phyloP scores from a whole-genome alignment of 2,888 invertebrate species.

The Eupithecia centaureata region DNA sequence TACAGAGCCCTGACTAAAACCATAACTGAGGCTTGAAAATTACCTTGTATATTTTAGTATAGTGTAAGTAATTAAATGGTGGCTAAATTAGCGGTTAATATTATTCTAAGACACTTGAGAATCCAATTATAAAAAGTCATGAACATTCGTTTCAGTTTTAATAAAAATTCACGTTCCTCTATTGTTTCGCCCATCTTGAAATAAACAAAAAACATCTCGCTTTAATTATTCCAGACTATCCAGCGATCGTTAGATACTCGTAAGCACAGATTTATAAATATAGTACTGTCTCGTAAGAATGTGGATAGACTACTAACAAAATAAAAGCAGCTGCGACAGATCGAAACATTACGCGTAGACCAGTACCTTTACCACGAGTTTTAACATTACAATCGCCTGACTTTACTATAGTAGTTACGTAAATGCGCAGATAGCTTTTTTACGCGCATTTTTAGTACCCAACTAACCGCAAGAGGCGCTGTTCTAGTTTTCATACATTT shows the following conservation, averaged over 20 bases:
- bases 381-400: too few relatives aligned
- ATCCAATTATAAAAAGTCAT: not conserved
- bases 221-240: not conserved
- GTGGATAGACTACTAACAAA: conserved; percentile 23
- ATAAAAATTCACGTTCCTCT: not conserved
- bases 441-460: too few relatives aligned
- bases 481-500: too few relatives aligned
- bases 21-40: too few relatives aligned
- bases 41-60: too few relatives aligned
- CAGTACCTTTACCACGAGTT: too few relatives aligned
- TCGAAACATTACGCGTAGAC: too few relatives aligned
- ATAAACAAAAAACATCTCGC: not conserved
- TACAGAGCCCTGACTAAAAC: not conserved
- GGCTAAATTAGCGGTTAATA: not conserved
- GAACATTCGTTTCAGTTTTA: not conserved
- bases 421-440: too few relatives aligned
- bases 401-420: too few relatives aligned
- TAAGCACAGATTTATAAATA: too few relatives aligned
- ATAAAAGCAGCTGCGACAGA: conserved; percentile 39
- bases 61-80: not conserved
- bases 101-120: not conserved
- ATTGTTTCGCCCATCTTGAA: not conserved
- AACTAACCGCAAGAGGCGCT: too few relatives aligned
- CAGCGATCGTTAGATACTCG: conserved; percentile 1
- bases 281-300: not conserved